phyloP scores from a whole-genome alignment of 2,888 invertebrate genomes.

The Torymus auratus region DNA sequence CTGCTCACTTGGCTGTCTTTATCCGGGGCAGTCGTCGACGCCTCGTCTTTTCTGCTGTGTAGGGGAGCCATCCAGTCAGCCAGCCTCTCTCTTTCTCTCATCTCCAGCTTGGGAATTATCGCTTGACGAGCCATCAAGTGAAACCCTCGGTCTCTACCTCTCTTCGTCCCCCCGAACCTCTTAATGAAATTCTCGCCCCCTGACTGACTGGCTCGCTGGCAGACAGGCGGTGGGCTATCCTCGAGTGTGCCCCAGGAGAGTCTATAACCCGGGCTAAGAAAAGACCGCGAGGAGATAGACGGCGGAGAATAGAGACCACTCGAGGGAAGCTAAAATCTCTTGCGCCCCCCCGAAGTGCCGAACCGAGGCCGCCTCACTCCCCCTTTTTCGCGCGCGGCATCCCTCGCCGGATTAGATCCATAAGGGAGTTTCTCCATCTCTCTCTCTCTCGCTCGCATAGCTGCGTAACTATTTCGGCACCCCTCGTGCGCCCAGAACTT shows the following conservation, averaged over 20 bases:
- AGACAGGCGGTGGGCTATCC: slow-evolving; percentile 70
- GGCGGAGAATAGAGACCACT: slow-evolving; percentile 65
- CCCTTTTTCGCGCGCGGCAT: slow-evolving; percentile 74
- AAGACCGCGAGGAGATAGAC: slow-evolving; percentile 54
- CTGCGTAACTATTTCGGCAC: slow-evolving; percentile 60
- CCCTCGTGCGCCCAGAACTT: slow-evolving; percentile 54
- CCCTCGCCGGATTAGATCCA: slow-evolving; percentile 64
- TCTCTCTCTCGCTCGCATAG: slow-evolving; percentile 52
- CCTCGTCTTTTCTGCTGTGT: slow-evolving; percentile 34
- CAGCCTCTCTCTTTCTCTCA: slow-evolving; percentile 53
- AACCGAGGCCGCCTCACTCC: slow-evolving; percentile 67
- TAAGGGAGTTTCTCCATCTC: slow-evolving; percentile 63
- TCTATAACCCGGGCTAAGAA: slow-evolving; percentile 50
- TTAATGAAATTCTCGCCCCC: slow-evolving; percentile 78
- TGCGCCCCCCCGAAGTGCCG: slow-evolving; percentile 76
- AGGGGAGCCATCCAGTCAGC: background rate
- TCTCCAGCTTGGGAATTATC: slow-evolving; percentile 74
- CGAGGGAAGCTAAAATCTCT: slow-evolving; percentile 75
- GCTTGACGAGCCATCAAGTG: slow-evolving; percentile 77
- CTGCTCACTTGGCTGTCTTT: slow-evolving; percentile 30
- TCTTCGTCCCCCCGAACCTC: slow-evolving; percentile 76
- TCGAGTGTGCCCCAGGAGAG: slow-evolving; percentile 68
- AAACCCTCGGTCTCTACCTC: slow-evolving; percentile 71
- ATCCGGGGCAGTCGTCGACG: slow-evolving; percentile 23
- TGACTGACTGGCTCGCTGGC: slow-evolving; percentile 69